phyloP scores from a whole-genome alignment of 2,113 vertebrate species.

The Orycteropus afer region DNA sequence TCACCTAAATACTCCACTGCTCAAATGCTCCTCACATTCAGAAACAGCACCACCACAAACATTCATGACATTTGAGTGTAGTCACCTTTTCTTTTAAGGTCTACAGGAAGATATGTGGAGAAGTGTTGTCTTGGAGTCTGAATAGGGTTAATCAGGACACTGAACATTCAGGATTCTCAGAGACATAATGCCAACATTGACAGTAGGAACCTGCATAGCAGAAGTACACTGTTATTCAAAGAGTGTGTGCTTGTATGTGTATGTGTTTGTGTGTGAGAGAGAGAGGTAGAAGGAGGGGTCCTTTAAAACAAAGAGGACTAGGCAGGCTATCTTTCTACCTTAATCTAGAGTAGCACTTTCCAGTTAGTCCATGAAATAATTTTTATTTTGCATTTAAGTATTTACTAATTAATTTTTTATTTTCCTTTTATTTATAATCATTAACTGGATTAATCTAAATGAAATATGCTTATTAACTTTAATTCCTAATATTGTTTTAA shows the following conservation, averaged over 20 bases:
- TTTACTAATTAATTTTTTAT: too few relatives aligned
- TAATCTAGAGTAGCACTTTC: background rate
- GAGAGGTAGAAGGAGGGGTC: background rate
- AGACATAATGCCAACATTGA: background rate
- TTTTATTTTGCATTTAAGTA: too few relatives aligned
- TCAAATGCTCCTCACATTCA: background rate
- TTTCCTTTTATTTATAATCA: too few relatives aligned
- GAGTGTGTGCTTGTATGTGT: background rate
- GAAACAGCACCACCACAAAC: background rate
- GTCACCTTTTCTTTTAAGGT: background rate
- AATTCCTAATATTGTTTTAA: background rate
- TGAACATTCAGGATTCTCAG: background rate
- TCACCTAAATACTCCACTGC: background rate
- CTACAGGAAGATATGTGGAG: background rate
- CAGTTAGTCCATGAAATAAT: background rate
- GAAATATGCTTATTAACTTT: background rate
- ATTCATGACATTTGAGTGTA: background rate
- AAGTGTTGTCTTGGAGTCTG: background rate
- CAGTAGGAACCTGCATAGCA: background rate
- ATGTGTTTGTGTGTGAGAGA: background rate
- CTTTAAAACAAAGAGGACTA: background rate
- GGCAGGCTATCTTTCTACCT: background rate
- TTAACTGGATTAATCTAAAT: background rate
- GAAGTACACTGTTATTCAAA: background rate
- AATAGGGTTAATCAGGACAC: background rate